These are phyloP conservation scores for Micromys minutus DNA, from an alignment of 2,113 vertebrate genomes.

Conservation along the genomic window DNA sequence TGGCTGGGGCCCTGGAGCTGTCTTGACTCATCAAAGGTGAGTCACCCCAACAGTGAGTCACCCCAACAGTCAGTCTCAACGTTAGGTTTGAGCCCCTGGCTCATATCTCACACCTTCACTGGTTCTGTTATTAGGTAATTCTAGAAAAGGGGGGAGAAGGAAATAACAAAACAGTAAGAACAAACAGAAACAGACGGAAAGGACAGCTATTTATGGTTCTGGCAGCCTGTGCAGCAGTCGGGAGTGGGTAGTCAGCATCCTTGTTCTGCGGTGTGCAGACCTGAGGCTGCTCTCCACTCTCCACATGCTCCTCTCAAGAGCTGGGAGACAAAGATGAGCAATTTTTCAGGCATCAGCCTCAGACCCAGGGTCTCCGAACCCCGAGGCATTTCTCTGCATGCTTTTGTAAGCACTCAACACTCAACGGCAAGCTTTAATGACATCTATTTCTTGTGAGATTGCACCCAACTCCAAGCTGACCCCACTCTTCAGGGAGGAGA, in stretches of 20 bases:
- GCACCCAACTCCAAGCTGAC: background rate
- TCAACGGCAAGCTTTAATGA: background rate
- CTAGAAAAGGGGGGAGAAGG: accelerated
- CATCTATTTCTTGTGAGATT: background rate
- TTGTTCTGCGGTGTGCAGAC: too few relatives aligned
- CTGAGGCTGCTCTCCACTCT: background rate
- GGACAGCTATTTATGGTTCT: background rate
- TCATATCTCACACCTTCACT: background rate
- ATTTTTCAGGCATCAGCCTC: background rate
- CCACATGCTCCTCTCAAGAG: background rate
- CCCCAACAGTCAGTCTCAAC: background rate
- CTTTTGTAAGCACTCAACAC: background rate
- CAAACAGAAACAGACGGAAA: background rate
- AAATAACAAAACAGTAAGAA: background rate
- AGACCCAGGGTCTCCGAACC: background rate
- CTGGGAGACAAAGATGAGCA: background rate
- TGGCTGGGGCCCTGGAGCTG: background rate
- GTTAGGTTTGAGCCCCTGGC: background rate
- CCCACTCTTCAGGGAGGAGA: background rate
- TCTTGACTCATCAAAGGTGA: background rate
- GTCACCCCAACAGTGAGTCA: background rate
- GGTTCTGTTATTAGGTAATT: background rate
- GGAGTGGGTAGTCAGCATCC: accelerated
- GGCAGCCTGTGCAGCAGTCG: background rate
- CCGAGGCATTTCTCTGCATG: background rate